These are phyloP conservation scores for Alviniconcha strummeri DNA, from an alignment of 2,888 invertebrate species.

Conservation along the genomic window DNA sequence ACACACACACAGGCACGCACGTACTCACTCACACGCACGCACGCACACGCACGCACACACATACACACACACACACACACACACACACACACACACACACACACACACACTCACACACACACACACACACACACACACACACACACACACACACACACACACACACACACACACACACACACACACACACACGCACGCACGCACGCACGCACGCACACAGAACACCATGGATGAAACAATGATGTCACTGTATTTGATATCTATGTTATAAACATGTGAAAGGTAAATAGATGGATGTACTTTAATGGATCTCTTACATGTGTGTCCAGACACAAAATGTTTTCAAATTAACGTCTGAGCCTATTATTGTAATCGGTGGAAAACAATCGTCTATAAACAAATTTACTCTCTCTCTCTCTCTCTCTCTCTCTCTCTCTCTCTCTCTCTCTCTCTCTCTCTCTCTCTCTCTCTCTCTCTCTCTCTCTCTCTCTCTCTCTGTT, in stretches of 20 bases:
- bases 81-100: slow-evolving; percentile 12
- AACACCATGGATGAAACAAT: no score
- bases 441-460: background rate
- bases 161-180: no score
- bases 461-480: slow-evolving; percentile 11
- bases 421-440: background rate
- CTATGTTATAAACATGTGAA: no score
- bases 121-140: slow-evolving; percentile 14
- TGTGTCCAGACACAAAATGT: no score
- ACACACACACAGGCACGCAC: no score
- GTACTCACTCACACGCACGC: no score
- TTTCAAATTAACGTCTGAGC: no score
- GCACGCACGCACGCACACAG: no score
- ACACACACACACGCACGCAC: background rate
- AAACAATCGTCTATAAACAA: no score
- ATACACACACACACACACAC: slow-evolving; percentile 5
- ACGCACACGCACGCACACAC: background rate
- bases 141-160: no score
- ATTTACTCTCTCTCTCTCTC: no score
- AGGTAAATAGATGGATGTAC: background rate
- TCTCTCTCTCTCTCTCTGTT: background rate
- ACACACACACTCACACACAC: slow-evolving; percentile 13
- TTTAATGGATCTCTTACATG: background rate
- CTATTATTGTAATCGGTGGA: background rate
- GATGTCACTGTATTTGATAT: no score